Percentiles rank a stretch among this genome's conserved stretches.
Evolutionary conservation across 2,797 vertebrate species (phyloP).

Genomic region (Pitangus sulphuratus): DNA sequence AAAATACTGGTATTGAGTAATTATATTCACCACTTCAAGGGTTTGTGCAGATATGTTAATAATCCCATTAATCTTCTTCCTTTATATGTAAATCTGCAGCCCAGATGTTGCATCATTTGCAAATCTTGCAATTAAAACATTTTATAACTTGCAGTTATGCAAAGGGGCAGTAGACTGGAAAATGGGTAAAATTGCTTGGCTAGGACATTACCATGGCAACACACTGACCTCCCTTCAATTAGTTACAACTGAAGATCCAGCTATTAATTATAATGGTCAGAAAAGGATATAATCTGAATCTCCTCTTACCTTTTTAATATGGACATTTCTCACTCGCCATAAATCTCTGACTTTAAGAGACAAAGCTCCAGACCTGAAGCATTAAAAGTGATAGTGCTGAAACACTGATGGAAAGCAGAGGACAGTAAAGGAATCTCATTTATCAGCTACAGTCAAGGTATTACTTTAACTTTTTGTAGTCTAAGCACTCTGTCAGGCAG

Average conservation of each 20-base stretch:
- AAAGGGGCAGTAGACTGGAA: conserved; percentile 81
- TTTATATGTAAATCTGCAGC: conserved; percentile 80
- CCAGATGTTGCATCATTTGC: conserved; percentile 87
- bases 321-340: conserved; percentile 73
- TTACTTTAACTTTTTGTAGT: conserved; percentile 76
- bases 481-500: conserved; percentile 71
- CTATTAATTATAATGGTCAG: conserved; percentile 84
- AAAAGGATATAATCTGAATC: conserved; percentile 74
- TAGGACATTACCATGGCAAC: conserved; percentile 83
- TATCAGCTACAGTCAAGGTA: conserved; percentile 64
- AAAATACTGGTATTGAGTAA: conserved; percentile 71
- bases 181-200: conserved; percentile 81
- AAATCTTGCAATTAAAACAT: conserved; percentile 82
- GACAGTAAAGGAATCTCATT: conserved; percentile 65
- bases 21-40: conserved; percentile 78
- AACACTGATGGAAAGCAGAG: conserved; percentile 56
- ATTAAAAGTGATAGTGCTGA: conserved; percentile 68
- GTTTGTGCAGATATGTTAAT: conserved; percentile 83
- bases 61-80: conserved; percentile 83
- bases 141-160: conserved; percentile 79
- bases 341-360: conserved; percentile 76
- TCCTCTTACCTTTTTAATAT: conserved; percentile 75
- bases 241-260: conserved; percentile 77
- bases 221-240: conserved; percentile 78
- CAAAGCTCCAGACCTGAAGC: conserved; percentile 41